Base-by-base conservation (phyloP, 1,140 invertebrate species). In the Manduca sexta region DNA sequence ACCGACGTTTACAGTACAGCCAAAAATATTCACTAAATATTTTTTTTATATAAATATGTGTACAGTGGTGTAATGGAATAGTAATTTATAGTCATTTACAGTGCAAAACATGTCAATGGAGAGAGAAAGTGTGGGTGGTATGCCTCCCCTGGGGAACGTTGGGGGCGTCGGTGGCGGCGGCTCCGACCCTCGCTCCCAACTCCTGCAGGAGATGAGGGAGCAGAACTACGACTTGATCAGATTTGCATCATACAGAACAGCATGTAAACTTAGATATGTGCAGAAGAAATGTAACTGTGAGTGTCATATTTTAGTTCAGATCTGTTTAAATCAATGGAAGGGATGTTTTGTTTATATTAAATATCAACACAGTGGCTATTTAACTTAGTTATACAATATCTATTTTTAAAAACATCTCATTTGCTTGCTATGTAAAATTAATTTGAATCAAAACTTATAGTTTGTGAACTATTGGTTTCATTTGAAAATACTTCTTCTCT, bases 241-340 rank as follows among this genome's bases (percentile, higher is more conserved):
- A 63, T 99, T 99, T 86, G 95, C 97, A 41, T 98, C 97, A 4
- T 99, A 99, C 81, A 90, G 98, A 52, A 98, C 97, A 21, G 97
- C 98, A 1, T 98, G 95, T 66, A 99, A 99, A 87, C 86, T 99
- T 12, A 89, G 97, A 76, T 99, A 97, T 86, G 95, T 99, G 60
- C 98, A 99, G 84, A 98, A 97, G 84, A 97, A 97, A 87, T 95
- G 96, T 52, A 97, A 97, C 69, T 88, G 93, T 94, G 86, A 92
- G 92, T 78, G 47, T 33, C 37, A 30, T 50, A 48, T n/a, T 47
- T 43, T 40, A 31, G 37, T n/a, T 16, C 1, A 43, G 38, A 30
- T 52, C 17, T 60, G 38, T 18, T 47, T 29, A 14, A 34, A 5
- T 34, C n/a, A n/a, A n/a, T n/a, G n/a, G n/a, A n/a, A n/a, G n/a